phyloP scores from a whole-genome alignment of 2,888 invertebrate species.

The Eilema depressum region DNA sequence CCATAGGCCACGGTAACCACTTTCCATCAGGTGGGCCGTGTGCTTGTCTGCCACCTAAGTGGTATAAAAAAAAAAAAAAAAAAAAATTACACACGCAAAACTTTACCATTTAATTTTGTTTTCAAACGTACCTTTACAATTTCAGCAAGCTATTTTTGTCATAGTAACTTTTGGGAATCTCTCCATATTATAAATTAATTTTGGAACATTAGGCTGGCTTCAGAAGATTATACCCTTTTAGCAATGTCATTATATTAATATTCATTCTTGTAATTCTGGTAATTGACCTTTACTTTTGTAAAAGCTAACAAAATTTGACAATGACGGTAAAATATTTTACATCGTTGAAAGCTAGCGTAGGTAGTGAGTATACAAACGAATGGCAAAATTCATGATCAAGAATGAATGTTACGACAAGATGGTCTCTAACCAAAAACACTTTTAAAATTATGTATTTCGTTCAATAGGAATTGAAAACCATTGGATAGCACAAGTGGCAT shows the following conservation, averaged over 20 bases:
- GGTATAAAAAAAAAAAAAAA: no score
- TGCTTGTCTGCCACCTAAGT: no score
- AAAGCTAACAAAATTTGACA: background rate
- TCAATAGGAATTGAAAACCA: no score
- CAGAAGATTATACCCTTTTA: background rate
- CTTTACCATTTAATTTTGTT: background rate
- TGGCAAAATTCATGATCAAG: no score
- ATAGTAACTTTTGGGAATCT: no score
- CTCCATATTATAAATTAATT: no score
- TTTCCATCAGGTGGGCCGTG: no score
- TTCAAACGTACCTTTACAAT: background rate
- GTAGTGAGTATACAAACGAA: background rate
- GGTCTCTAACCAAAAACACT: no score
- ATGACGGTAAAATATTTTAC: background rate
- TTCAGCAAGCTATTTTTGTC: background rate
- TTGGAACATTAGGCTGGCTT: background rate
- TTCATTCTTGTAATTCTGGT: background rate
- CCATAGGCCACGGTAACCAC: no score
- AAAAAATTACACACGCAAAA: background rate
- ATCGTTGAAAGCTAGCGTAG: background rate
- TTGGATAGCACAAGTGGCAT: no score
- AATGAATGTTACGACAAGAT: no score
- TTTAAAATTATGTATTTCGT: no score
- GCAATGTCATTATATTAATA: background rate
- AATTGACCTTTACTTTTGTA: background rate